Conservation (phyloP, 2,797 vertebrate genomes). For the Argentina silus region DNA sequence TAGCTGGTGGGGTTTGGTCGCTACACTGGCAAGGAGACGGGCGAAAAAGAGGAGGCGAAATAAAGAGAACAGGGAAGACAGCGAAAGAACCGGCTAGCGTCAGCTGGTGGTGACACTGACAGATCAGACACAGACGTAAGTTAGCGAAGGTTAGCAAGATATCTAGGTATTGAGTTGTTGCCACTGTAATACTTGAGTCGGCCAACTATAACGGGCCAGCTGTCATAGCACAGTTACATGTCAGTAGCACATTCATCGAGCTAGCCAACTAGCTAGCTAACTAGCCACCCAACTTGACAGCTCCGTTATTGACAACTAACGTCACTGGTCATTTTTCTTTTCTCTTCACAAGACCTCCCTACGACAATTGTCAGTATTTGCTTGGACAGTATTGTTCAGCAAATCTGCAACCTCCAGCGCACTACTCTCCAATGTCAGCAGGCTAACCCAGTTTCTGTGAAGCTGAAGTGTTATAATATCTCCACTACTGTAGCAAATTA, state of each 20-base stretch:
- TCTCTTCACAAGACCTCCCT: neutral
- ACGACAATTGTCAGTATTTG: constrained; percentile 1
- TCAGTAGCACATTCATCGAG: constrained; percentile 16
- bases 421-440: neutral
- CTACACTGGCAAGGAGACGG: constrained; percentile 65
- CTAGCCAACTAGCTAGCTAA: constrained; percentile 19
- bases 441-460: no score
- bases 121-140: constrained; percentile 66
- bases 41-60: constrained; percentile 66
- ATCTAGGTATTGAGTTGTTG: neutral
- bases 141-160: constrained; percentile 29
- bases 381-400: constrained; percentile 6
- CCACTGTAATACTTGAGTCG: no score
- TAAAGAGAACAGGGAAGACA: constrained; percentile 65
- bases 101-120: constrained; percentile 60
- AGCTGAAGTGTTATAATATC: no score
- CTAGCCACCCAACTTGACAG: neutral
- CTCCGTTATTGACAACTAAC: neutral
- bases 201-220: neutral
- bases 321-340: neutral
- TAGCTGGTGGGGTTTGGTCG: constrained; percentile 50
- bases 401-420: constrained; percentile 6
- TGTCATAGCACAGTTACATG: neutral
- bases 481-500: constrained; percentile 3
- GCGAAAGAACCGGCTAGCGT: constrained; percentile 62